phyloP scores from a whole-genome alignment of 2,113 vertebrate species.

The Corapipo altera region DNA sequence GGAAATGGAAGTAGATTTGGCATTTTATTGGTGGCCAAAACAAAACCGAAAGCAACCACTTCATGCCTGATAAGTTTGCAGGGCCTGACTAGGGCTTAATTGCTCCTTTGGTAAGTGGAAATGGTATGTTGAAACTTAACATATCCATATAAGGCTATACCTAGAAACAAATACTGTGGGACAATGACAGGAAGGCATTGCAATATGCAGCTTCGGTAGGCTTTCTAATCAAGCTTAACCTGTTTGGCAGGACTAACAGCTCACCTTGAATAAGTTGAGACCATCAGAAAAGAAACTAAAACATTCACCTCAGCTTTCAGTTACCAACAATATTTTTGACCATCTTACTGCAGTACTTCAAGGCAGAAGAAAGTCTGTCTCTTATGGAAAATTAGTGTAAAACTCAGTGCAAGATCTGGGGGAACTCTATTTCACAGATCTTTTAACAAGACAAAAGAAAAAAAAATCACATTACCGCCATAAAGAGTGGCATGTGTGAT shows the following conservation, averaged over 20 bases:
- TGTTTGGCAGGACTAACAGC: not conserved
- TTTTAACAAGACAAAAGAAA: too few relatives aligned
- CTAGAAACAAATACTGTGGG: not conserved
- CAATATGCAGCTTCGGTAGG: not conserved
- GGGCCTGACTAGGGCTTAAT: not conserved
- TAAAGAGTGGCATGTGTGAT: not conserved
- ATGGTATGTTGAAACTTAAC: not conserved
- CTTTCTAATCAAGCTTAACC: not conserved
- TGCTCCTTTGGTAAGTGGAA: not conserved
- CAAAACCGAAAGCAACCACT: not conserved
- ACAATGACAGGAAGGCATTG: not conserved
- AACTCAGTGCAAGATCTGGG: not conserved
- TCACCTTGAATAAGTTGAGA: not conserved
- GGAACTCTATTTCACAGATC: not conserved
- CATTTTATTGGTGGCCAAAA: not conserved
- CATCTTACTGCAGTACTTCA: not conserved
- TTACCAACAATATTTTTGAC: not conserved
- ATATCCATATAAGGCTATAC: too few relatives aligned
- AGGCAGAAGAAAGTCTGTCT: not conserved
- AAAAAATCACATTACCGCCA: too few relatives aligned
- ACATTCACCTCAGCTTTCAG: not conserved
- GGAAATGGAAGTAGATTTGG: not conserved
- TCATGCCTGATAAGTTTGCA: not conserved
- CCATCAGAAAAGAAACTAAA: not conserved
- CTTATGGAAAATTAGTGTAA: not conserved